Evolutionary conservation across 2,113 vertebrate genomes (phyloP), one percentile per base, ranked within the genome.

Genomic region (Paraplagusia blochii): DNA sequence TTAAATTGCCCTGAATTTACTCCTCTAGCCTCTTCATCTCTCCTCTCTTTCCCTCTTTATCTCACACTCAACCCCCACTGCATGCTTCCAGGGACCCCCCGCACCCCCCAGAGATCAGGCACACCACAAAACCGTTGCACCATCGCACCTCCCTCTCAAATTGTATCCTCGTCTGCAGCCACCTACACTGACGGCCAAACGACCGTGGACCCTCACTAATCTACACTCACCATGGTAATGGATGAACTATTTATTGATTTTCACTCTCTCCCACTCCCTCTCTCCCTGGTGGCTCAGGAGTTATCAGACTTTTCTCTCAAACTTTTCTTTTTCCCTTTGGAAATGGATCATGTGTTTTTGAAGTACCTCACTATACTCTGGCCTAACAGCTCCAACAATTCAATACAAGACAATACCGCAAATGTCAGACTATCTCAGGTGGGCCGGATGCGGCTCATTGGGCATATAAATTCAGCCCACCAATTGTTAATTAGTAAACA

Each of bases 1-100:
- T 88, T 87, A 87, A 88, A 82, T 74, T 76, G 68, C 60, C 48
- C 56, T 55, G 29, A 56, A 59, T 58, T 55, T 66, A 77, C 66
- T 60, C 73, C 59, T 50, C 54, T 67, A 15, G 14, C 62, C 51
- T 59, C 39, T 73, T 35, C 44, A 43, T 62, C 36, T 39, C 53
- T 48, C 15, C 40, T 61, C 58, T 75, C 29, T 34, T 12, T 66
- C 49, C 45, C 15, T 58, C 58, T 69, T 39, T 39, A 12, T 40
- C 13, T 40, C 4, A 40, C 13, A 5, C 38, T 56, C 55, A 47
- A 17, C 65, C 17, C 19, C 66, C 38, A 9, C 49, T 56, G n/a
- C 66, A 51, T 34, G 62, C 58, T 77, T 55, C 53, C 48, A 50
- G 39, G 8, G 9, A 35, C 39, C 49, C 57, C 60, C 69, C 43